Conservation (phyloP, 2,797 vertebrate genomes). For the Halcyon smyrnensis region DNA sequence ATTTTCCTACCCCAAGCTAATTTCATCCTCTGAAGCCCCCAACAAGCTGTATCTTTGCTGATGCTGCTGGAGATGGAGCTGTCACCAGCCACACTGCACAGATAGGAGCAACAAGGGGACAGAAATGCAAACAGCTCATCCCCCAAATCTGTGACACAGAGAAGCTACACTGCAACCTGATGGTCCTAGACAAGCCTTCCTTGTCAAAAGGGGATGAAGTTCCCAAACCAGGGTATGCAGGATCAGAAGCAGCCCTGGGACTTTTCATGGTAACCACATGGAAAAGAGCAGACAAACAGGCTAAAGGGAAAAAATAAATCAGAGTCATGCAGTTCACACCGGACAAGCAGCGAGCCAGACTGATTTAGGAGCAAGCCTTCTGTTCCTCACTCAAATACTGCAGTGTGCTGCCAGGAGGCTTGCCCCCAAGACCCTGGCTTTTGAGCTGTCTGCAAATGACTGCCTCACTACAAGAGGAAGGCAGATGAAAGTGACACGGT, state of each 20-base stretch:
- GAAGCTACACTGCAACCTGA: background rate
- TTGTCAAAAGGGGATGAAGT: background rate
- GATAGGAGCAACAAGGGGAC: background rate
- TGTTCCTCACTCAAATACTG: background rate
- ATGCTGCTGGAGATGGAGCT: background rate
- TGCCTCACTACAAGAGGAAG: background rate
- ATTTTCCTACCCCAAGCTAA: background rate
- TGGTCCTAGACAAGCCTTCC: background rate
- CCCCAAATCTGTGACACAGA: background rate
- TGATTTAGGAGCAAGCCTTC: background rate
- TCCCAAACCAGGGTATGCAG: accelerated
- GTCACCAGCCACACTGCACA: background rate
- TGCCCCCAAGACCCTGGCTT: background rate
- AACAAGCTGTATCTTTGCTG: background rate
- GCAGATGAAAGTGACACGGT: background rate
- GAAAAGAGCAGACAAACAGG: background rate
- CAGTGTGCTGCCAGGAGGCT: background rate
- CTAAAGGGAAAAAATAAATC: background rate
- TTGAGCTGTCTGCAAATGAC: background rate
- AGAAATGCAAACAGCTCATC: background rate
- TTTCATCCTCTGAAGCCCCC: background rate
- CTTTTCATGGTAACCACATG: background rate
- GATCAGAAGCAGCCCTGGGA: background rate
- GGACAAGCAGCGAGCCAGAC: background rate
- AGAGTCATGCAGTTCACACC: accelerated